A percentile compares a stretch with the other conserved stretches of the same genome.
phyloP scores from a whole-genome alignment of 2,113 vertebrate genomes.

The Lepus timidus region DNA sequence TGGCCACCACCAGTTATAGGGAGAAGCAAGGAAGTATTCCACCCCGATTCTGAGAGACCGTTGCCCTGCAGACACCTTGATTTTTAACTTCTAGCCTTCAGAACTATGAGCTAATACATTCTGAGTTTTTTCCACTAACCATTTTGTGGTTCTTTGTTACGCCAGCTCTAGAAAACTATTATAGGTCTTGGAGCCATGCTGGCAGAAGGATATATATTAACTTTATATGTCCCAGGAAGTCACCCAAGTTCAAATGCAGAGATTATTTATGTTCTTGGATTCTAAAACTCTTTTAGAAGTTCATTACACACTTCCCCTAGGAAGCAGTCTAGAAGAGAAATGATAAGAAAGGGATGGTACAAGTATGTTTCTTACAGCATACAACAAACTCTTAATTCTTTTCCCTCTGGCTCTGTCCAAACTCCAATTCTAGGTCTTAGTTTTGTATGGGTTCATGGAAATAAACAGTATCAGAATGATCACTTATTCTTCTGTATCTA shows the following conservation, averaged over 20 bases:
- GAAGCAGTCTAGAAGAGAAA: background rate
- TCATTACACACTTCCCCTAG: background rate
- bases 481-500: background rate
- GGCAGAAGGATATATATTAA: background rate
- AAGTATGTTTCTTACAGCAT: background rate
- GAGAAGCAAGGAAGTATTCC: background rate
- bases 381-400: background rate
- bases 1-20: background rate
- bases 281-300: background rate
- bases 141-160: background rate
- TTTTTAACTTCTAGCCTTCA: background rate
- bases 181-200: background rate
- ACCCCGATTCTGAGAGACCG: background rate
- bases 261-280: background rate
- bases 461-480: background rate
- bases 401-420: background rate
- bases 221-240: background rate
- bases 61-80: background rate
- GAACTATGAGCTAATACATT: background rate
- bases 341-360: background rate
- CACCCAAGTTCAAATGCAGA: background rate
- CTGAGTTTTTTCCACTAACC: background rate
- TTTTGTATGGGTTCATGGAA: background rate
- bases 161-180: background rate
- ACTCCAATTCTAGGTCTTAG: background rate